Evolutionary conservation across 2,113 vertebrate species (phyloP).

Genomic region (Aldabrachelys gigantea): DNA sequence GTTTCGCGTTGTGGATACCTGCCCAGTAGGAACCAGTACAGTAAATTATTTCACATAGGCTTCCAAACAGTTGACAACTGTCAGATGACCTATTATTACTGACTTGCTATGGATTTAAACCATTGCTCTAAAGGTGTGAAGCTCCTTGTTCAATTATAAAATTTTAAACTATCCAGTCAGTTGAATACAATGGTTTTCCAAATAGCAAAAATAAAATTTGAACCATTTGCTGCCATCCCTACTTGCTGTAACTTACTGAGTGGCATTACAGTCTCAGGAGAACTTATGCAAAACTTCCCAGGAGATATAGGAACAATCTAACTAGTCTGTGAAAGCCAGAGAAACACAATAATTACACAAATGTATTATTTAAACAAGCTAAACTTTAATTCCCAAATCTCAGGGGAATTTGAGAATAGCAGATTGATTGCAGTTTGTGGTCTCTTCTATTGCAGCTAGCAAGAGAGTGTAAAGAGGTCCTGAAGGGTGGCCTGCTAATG

Average conservation of each 20-base stretch:
- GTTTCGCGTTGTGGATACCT: background rate
- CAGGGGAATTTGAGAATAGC: background rate
- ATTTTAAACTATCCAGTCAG: background rate
- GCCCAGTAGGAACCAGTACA: background rate
- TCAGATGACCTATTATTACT: background rate
- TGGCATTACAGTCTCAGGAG: background rate
- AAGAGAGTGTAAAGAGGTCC: constrained; percentile 96
- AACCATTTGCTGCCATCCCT: background rate
- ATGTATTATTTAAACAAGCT: background rate
- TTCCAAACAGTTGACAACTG: background rate
- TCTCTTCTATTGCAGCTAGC: constrained; percentile 87
- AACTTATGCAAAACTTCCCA: background rate
- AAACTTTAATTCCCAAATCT: background rate
- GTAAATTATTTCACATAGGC: background rate
- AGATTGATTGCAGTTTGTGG: background rate
- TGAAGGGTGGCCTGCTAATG: constrained; percentile 97
- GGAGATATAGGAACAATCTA: background rate
- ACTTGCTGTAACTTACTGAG: background rate
- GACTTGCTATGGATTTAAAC: background rate
- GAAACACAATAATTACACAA: background rate
- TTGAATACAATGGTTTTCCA: background rate
- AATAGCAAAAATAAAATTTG: background rate
- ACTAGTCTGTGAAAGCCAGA: background rate
- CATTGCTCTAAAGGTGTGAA: background rate
- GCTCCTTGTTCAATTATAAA: background rate